Base-by-base conservation (phyloP, 2,113 vertebrate genomes). In the Phylloscopus trochiloides region DNA sequence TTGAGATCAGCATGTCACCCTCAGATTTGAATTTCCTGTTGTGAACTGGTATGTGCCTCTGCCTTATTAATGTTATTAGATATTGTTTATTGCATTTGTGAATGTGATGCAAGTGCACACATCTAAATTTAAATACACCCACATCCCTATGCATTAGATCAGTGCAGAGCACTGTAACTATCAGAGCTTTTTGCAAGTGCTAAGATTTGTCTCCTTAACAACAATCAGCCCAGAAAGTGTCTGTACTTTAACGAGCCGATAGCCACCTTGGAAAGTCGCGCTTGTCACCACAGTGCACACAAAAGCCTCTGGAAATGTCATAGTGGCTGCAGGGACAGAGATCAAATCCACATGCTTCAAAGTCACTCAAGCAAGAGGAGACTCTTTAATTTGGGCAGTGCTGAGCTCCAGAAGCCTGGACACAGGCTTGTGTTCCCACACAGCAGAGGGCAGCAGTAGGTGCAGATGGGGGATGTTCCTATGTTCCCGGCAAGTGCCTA, bases 1-100 rank as follows among this genome's bases (percentile, higher is more conserved):
- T 79, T 92, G 86, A 95, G 95, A 97, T 89, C 93, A 96, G 93
- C 47, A 7, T 96, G 92, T 96, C 87, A 96, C 90, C 86, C 90
- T 95, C 32, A 3, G 87, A 96, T 96, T 95, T 92, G 96, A 96
- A 96, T 96, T 96, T 96, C 95, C 96, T 96, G 95, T 96, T 93
- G 90, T 96, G 96, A 86, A 94, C 83, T 92, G 88, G 75, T 96
- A 91, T 95, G 94, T 80, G 82, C 70, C 82, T 86, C 62, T 51
- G 71, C 90, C 67, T 94, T 92, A 96, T 92, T 97, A 95, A 96
- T 77, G 74, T 74, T 96, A 96, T 97, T 96, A 97, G 63, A 86
- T 88, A 88, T 76, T 91, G 89, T 94, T 96, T 95, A 97, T 95
- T 95, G 67, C 85, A 86, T 96, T 96, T 94, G 77, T 83, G 89